Conservation (phyloP, 2,113 vertebrate species). For the Erpornis zantholeuca region DNA sequence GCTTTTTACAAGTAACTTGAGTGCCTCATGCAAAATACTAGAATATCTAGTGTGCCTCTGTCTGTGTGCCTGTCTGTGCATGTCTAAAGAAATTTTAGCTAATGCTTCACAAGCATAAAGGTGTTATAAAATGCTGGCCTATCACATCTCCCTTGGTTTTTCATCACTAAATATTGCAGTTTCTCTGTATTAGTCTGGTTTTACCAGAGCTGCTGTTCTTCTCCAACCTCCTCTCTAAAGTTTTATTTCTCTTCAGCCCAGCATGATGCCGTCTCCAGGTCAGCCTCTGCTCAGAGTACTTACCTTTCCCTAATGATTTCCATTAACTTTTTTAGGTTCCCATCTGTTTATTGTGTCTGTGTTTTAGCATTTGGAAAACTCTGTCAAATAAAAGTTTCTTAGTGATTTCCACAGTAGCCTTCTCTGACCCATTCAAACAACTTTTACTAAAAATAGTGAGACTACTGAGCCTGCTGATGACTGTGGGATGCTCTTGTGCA, state of each 20-base stretch:
- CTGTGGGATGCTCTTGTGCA: neutral
- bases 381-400: neutral
- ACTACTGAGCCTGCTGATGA: neutral
- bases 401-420: neutral
- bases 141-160: neutral
- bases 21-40: neutral
- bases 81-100: neutral
- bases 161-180: neutral
- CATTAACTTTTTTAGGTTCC: neutral
- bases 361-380: neutral
- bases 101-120: neutral
- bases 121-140: neutral
- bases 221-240: neutral
- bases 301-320: neutral
- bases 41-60: neutral
- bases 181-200: neutral
- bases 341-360: neutral
- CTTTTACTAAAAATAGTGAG: neutral
- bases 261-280: neutral
- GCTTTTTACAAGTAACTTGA: neutral
- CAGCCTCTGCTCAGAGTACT: neutral
- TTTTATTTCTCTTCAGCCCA: neutral
- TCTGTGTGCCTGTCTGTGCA: neutral
- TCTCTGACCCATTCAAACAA: neutral
- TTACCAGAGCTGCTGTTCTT: neutral